Base-by-base conservation (phyloP, 1,140 invertebrate genomes). In the Nasonia longicornis region DNA sequence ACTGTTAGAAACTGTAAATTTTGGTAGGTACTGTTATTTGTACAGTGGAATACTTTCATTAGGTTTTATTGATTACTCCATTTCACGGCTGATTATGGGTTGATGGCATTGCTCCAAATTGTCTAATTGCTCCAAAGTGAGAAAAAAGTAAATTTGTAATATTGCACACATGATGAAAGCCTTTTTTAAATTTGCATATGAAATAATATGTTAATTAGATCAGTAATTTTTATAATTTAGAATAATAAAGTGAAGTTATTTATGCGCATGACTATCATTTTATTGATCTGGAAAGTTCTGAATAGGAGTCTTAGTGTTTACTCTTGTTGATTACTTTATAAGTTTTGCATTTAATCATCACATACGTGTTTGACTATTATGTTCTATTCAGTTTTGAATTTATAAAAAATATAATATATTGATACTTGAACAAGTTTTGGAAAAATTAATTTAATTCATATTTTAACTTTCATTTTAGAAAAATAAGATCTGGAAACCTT, bases 401-500 rank as follows among this genome's bases (percentile, higher is more conserved):
- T 14, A 14, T 20, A 12, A 12, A 48, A 12, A 48, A 16, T 52
- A 58, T 14, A 7, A 20, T 6, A 20, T 6, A 58, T 58, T n/a
- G n/a, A n/a, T 58, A 20, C 16, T 16, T n/a, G 7, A 20, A 58
- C 16, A 4, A 58, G 20, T 58, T 58, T 20, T n/a, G 4, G 6
- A 58, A 58, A 58, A 58, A 58, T 58, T 58, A 58, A 20, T 58
- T 58, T 6, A n/a, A 20, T 58, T 58, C 4, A 26, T 52, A 8
- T 16, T n/a, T 79, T 12, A 58, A 73, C 35, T 29, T 42, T 12
- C 45, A 81, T 87, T 89, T n/a, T 84, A 96, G 95, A 85, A 95
- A 95, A 89, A 94, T 96, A 66, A 95, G 95, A 91, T 95, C 95
- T 73, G 96, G 96, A 11, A 94, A 93, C 70, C 93, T 98, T 82